phyloP scores from a whole-genome alignment of 1,140 invertebrate genomes.

The Heliconius himera region DNA sequence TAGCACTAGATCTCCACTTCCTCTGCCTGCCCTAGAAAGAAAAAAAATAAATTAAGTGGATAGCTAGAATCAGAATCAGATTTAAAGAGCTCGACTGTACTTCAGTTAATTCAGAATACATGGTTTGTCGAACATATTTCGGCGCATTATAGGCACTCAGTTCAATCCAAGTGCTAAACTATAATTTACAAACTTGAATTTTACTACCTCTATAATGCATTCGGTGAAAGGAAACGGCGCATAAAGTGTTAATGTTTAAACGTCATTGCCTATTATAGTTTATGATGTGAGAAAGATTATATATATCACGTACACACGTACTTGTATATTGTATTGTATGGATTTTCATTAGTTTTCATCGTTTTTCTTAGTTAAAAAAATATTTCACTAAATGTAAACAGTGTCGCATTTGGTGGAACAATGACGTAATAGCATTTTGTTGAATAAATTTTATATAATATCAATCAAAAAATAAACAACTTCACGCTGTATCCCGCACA shows the following conservation, averaged over 20 bases:
- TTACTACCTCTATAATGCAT: conserved; percentile 14
- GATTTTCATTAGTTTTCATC: too few species aligned
- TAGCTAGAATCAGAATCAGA: too few species aligned
- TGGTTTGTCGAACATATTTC: conserved; percentile 26
- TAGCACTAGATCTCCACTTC: too few species aligned
- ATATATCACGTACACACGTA: background rate
- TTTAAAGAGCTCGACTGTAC: background rate
- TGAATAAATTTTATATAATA: too few species aligned
- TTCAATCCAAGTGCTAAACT: conserved; percentile 18
- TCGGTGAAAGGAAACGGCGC: conserved; percentile 22
- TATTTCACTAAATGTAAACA: too few species aligned
- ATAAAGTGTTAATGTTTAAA: conserved; percentile 17
- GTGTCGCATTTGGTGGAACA: too few species aligned
- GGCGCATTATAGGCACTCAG: conserved; percentile 3
- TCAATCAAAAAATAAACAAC: too few species aligned
- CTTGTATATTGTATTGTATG: background rate
- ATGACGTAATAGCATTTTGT: too few species aligned
- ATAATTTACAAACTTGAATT: conserved; percentile 31
- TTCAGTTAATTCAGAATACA: background rate
- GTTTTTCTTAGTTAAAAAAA: too few species aligned
- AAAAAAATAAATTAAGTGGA: too few species aligned
- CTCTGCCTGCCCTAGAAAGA: too few species aligned
- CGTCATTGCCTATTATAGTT: conserved; percentile 17
- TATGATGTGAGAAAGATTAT: background rate
- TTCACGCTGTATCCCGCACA: too few species aligned